Percentiles rank a stretch among this genome's conserved stretches.
These are phyloP conservation scores for Poecilobothrus nobilitatus DNA, from an alignment of 2,888 invertebrate species.

Conservation along the genomic window DNA sequence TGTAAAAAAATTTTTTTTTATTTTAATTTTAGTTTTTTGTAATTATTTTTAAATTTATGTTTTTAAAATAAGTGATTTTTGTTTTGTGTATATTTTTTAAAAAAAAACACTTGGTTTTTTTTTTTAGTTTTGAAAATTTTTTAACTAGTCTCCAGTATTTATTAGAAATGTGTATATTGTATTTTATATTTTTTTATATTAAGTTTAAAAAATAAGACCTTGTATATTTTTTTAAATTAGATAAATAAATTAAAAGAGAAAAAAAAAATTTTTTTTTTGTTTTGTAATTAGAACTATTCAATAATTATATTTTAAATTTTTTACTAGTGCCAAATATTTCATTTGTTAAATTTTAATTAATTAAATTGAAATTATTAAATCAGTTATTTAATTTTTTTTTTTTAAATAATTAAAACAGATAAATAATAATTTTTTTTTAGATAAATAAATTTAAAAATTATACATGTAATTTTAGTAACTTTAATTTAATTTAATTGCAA, in stretches of 20 bases:
- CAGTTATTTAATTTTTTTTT: too few relatives aligned
- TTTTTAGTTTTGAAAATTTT: not conserved
- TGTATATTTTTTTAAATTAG: not conserved
- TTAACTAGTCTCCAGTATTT: slow-evolving; percentile 6
- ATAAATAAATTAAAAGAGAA: not conserved
- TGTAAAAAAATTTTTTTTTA: not conserved
- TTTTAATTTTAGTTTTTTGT: not conserved
- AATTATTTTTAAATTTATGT: not conserved
- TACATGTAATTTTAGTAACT: too few relatives aligned
- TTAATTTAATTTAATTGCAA: too few relatives aligned
- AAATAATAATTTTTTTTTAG: too few relatives aligned
- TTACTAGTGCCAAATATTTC: not conserved
- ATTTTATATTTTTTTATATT: not conserved
- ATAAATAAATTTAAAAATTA: too few relatives aligned
- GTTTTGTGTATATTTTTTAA: not conserved
- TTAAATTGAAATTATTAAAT: too few relatives aligned
- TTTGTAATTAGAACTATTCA: not conserved
- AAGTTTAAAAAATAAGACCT: not conserved
- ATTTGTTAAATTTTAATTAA: too few relatives aligned
- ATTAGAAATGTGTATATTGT: not conserved
- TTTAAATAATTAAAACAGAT: too few relatives aligned
- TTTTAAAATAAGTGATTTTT: not conserved
- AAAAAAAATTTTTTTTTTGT: not conserved
- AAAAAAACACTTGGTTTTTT: not conserved
- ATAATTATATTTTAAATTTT: not conserved